phyloP scores from a whole-genome alignment of 2,797 vertebrate species.

The Naso thynnoides region DNA sequence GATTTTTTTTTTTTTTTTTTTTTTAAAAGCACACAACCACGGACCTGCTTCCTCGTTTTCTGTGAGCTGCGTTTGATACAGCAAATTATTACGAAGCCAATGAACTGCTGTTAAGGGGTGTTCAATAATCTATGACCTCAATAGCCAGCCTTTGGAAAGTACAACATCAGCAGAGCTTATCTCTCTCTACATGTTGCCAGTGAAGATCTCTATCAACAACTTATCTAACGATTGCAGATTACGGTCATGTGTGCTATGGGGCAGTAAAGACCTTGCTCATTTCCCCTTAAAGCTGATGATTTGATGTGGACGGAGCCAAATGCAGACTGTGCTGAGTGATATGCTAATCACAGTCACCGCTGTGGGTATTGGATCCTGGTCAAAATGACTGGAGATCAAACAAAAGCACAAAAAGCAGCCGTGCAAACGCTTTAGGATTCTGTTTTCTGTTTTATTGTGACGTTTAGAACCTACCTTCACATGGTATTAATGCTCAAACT shows the following conservation, averaged over 20 bases:
- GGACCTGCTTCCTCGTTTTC: neutral
- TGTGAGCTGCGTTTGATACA: neutral
- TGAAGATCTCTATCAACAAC: conserved; percentile 63
- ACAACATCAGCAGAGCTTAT: conserved; percentile 54
- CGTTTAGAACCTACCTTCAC: conserved; percentile 9
- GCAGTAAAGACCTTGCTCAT: conserved; percentile 54
- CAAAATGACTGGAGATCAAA: conserved; percentile 66
- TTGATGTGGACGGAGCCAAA: conserved; percentile 61
- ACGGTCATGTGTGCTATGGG: conserved; percentile 48
- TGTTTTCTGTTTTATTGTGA: conserved; percentile 27
- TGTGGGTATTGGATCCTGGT: conserved; percentile 56
- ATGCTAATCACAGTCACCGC: conserved; percentile 72
- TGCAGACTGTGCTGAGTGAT: conserved; percentile 66
- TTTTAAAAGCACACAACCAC: conserved; percentile 9
- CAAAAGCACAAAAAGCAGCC: conserved; percentile 38
- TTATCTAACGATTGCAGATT: conserved; percentile 69
- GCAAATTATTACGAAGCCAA: conserved; percentile 12
- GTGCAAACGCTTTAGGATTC: conserved; percentile 22
- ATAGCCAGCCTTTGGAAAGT: conserved; percentile 23
- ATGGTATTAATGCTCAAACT: neutral
- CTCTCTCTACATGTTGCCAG: conserved; percentile 51
- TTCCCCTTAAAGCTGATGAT: conserved; percentile 52
- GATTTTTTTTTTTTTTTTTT: too few species aligned
- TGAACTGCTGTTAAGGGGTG: neutral
- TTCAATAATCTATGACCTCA: conserved; percentile 33